phyloP scores from a whole-genome alignment of 1,140 invertebrate genomes.

The Listronotus bonariensis region DNA sequence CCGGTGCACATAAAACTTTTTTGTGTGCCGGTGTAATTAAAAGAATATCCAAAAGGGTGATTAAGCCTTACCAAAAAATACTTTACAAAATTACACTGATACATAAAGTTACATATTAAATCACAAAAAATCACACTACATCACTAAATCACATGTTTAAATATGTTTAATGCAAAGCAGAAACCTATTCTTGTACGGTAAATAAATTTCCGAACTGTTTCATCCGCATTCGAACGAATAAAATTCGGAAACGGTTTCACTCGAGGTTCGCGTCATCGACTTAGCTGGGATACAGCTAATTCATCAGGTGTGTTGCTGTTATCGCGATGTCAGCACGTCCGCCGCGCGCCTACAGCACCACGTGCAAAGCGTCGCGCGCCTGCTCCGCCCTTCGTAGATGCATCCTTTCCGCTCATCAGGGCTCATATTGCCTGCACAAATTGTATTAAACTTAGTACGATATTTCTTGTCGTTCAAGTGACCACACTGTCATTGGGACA shows the following conservation, averaged over 20 bases:
- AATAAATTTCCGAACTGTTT: background rate
- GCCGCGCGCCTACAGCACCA: constrained; percentile 14
- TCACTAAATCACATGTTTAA: no score
- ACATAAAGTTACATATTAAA: no score
- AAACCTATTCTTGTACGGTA: background rate
- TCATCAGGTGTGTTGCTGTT: constrained; percentile 28
- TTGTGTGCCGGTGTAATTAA: no score
- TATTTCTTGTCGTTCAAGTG: no score
- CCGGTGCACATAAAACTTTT: no score
- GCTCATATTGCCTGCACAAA: background rate
- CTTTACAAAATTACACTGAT: no score
- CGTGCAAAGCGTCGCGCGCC: constrained; percentile 16
- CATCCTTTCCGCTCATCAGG: background rate
- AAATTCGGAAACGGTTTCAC: background rate
- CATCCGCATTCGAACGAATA: background rate
- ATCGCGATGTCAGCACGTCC: constrained; percentile 13
- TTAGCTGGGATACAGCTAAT: constrained; percentile 14
- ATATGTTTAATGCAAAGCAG: no score
- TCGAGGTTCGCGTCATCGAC: background rate
- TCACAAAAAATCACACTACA: no score
- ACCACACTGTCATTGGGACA: no score
- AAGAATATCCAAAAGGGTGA: no score
- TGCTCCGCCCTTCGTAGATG: background rate
- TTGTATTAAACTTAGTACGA: no score
- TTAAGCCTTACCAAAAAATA: no score